These are phyloP conservation scores for Danio aesculapii DNA, from an alignment of 2,797 vertebrate genomes.

Conservation along the genomic window DNA sequence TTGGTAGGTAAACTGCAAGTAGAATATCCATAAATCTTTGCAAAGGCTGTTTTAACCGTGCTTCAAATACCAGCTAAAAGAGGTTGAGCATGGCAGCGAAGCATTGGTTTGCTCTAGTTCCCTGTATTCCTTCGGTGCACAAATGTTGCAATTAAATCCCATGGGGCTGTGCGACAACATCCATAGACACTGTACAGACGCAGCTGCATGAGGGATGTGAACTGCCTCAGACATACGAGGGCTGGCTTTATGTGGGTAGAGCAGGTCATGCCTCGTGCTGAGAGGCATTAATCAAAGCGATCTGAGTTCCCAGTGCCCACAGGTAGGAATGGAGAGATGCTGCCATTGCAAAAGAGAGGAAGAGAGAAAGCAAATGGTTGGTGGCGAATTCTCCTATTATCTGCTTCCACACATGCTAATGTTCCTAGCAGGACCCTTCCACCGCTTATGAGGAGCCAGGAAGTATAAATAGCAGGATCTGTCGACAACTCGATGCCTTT, in stretches of 20 bases:
- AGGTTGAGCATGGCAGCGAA: constrained; percentile 5
- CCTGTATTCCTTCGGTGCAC: neutral
- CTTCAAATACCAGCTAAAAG: neutral
- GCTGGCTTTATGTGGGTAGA: constrained; percentile 27
- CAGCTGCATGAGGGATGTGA: constrained; percentile 21
- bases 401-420: constrained; percentile 37
- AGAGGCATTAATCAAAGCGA: constrained; percentile 40
- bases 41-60: constrained; percentile 10
- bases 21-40: constrained; percentile 17
- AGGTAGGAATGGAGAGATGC: constrained; percentile 26
- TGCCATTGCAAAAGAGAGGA: neutral
- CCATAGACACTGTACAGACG: neutral
- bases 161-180: neutral
- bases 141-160: constrained; percentile 27
- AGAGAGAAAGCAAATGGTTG: constrained; percentile 10
- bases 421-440: neutral
- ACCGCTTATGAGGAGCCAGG: neutral
- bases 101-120: constrained; percentile 18
- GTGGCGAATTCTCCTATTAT: constrained; percentile 16
- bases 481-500: neutral
- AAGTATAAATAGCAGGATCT: neutral
- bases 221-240: neutral
- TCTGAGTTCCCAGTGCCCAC: constrained; percentile 19
- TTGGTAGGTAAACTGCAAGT: neutral
- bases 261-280: constrained; percentile 28